Evolutionary conservation across 2,888 invertebrate species (phyloP).

Genomic region (Oasisia sp.): DNA sequence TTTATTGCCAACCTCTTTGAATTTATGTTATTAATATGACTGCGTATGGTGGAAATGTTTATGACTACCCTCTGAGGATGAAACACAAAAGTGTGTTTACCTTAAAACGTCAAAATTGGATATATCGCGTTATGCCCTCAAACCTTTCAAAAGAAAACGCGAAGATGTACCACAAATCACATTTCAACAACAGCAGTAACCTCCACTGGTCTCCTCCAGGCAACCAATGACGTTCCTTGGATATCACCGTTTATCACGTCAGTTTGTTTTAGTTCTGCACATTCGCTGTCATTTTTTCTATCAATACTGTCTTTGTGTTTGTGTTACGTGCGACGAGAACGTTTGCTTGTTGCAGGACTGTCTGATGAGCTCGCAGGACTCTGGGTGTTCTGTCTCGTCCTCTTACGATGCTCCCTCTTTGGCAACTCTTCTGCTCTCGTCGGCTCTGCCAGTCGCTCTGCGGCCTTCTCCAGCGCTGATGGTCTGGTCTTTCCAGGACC

Average conservation of each 20-base stretch:
- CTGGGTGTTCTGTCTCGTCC: neutral
- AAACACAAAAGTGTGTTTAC: too few species aligned
- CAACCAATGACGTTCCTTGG: neutral
- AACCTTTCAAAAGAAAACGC: neutral
- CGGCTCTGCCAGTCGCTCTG: constrained; percentile 17
- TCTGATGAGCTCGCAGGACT: neutral
- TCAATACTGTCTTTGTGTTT: neutral
- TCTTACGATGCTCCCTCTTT: constrained; percentile 1
- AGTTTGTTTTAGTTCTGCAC: neutral
- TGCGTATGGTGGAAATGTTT: too few species aligned
- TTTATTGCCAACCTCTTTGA: too few species aligned
- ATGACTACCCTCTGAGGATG: too few species aligned
- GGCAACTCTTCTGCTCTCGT: neutral
- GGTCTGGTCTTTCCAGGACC: neutral
- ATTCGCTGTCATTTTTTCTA: neutral
- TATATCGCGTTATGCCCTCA: too few species aligned
- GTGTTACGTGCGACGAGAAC: neutral
- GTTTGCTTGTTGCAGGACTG: neutral
- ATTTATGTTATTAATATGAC: too few species aligned
- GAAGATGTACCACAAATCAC: neutral
- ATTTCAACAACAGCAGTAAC: too few species aligned
- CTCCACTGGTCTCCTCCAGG: neutral
- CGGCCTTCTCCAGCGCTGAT: neutral
- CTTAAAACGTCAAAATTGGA: too few species aligned
- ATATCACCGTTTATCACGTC: neutral